Evolutionary conservation across 2,888 invertebrate species (phyloP).

Genomic region (Diaperis boleti): DNA sequence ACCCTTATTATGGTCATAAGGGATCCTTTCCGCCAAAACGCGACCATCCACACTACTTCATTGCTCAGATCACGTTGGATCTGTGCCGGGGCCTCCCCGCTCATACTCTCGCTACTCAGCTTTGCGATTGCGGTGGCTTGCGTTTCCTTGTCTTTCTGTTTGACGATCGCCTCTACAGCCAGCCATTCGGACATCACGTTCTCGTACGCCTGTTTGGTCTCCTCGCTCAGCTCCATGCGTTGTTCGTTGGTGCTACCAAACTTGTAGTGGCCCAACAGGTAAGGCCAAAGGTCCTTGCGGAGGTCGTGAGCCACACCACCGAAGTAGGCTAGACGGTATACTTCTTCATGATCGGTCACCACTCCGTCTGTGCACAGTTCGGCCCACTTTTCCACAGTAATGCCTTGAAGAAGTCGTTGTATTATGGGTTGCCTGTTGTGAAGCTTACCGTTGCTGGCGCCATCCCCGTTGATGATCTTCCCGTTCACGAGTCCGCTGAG

Average conservation of each 20-base stretch:
- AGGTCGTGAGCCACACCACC: slow-evolving; percentile 87
- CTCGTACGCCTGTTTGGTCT: slow-evolving; percentile 79
- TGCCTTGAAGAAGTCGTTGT: slow-evolving; percentile 61
- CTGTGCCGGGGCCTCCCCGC: slow-evolving; percentile 63
- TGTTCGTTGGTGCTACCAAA: slow-evolving; percentile 80
- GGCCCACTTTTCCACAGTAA: slow-evolving; percentile 84
- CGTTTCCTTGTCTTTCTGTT: slow-evolving; percentile 83
- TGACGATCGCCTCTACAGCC: slow-evolving; percentile 92
- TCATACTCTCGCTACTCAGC: slow-evolving; percentile 81
- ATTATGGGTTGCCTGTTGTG: neutral
- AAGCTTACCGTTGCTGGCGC: slow-evolving; percentile 68
- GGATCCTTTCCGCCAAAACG: too few species aligned
- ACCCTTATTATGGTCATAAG: too few species aligned
- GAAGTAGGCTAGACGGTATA: slow-evolving; percentile 87
- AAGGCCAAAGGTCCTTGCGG: slow-evolving; percentile 88
- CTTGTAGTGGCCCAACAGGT: slow-evolving; percentile 86
- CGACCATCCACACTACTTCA: slow-evolving; percentile 65
- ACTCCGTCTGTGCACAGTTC: slow-evolving; percentile 75
- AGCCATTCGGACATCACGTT: slow-evolving; percentile 96
- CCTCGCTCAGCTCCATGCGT: slow-evolving; percentile 74
- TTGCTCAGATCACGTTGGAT: slow-evolving; percentile 69
- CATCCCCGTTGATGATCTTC: slow-evolving; percentile 76
- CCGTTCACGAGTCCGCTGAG: slow-evolving; percentile 88
- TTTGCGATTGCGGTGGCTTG: slow-evolving; percentile 89
- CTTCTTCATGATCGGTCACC: slow-evolving; percentile 76